Evolutionary conservation across 2,113 vertebrate genomes (phyloP).

Genomic region (Scopus umbretta): DNA sequence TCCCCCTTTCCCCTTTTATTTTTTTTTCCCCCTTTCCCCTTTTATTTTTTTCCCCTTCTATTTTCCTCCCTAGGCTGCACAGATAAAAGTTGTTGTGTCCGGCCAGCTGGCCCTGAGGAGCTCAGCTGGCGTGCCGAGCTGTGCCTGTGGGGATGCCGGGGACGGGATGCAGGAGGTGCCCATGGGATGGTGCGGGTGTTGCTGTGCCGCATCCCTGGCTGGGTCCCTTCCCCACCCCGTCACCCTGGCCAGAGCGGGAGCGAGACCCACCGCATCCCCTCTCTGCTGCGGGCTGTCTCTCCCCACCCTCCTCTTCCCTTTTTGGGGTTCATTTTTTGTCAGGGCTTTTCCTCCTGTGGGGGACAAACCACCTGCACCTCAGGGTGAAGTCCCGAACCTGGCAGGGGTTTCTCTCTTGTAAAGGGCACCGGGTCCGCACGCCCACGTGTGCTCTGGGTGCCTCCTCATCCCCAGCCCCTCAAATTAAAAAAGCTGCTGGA

Average conservation of each 20-base stretch:
- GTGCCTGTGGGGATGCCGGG: background rate
- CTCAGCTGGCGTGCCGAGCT: background rate
- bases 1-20: background rate
- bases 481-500: background rate
- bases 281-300: background rate
- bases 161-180: background rate
- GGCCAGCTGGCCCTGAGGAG: constrained; percentile 5
- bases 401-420: background rate
- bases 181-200: background rate
- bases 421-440: background rate
- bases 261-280: background rate
- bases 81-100: background rate
- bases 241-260: background rate
- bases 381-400: background rate
- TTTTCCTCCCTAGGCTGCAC: background rate
- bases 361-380: background rate
- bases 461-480: background rate
- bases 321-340: background rate
- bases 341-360: background rate
- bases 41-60: background rate
- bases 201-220: background rate
- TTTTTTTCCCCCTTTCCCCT: too few relatives aligned
- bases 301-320: background rate
- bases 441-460: accelerated
- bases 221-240: background rate